Conservation (phyloP, 1,140 invertebrate species). For the Euschistus heros region DNA sequence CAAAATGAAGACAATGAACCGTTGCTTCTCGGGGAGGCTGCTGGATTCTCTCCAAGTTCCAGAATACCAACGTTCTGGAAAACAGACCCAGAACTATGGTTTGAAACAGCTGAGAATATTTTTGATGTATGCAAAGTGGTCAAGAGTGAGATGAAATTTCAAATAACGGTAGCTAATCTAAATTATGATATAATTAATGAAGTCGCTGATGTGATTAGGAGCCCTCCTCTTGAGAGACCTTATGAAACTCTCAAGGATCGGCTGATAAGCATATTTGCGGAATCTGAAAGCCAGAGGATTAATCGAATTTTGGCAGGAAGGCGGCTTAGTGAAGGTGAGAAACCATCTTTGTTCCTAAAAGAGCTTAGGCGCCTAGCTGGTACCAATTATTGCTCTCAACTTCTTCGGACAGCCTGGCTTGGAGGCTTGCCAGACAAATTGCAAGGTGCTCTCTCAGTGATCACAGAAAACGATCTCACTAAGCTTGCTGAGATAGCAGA, state of each 20-base stretch:
- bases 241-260: constrained; percentile 18
- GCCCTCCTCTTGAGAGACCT: background rate
- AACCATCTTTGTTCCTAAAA: background rate
- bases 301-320: constrained; percentile 15
- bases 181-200: constrained; percentile 8
- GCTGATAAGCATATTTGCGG: constrained; percentile 3
- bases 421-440: background rate
- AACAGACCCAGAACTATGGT: constrained; percentile 31
- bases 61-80: constrained; percentile 31
- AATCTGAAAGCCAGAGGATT: constrained; percentile 15
- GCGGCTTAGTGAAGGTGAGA: background rate
- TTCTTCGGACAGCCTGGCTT: background rate
- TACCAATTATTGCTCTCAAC: background rate
- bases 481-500: background rate
- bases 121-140: constrained; percentile 27
- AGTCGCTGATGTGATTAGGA: constrained; percentile 13
- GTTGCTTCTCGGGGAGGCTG: background rate
- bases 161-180: constrained; percentile 22
- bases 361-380: background rate
- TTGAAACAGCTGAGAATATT: constrained; percentile 29
- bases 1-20: too few relatives aligned
- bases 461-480: background rate
- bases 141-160: constrained; percentile 26
- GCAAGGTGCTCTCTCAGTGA: background rate
- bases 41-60: background rate